Evolutionary conservation across 35 echinoderm and acorn worm species (phyloP).

Genomic region (Apostichopus japonicus): DNA sequence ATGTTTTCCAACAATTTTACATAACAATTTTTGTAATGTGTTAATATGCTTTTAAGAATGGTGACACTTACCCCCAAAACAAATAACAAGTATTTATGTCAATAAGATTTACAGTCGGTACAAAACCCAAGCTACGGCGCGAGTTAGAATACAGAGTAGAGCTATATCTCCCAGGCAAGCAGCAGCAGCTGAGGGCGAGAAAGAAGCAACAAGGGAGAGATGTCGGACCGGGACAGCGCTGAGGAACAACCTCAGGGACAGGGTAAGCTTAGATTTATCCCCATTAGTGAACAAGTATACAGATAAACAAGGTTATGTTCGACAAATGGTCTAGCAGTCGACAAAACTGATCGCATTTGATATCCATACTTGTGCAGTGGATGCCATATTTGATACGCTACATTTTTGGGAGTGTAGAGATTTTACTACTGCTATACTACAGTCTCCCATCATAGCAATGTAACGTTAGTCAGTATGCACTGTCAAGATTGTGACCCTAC

Average conservation of each 20-base stretch:
- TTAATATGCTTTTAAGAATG: neutral
- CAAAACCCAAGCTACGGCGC: conserved; percentile 37
- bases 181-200: conserved; percentile 57
- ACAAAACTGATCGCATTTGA: neutral
- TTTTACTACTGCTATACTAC: conserved; percentile 9
- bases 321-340: neutral
- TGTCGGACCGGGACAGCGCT: conserved; percentile 94
- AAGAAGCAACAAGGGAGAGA: conserved; percentile 72
- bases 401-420: conserved; percentile 14
- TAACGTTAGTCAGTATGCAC: neutral
- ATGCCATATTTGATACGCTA: neutral
- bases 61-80: neutral
- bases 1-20: neutral
- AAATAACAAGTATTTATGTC: neutral
- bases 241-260: conserved; percentile 97
- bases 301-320: conserved; percentile 10
- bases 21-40: neutral
- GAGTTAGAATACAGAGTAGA: conserved; percentile 35
- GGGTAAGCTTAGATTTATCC: conserved; percentile 76
- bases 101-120: neutral
- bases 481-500: conserved; percentile 2
- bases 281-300: neutral
- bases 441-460: neutral
- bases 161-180: conserved; percentile 47
- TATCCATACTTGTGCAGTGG: neutral